Base-by-base conservation (phyloP, 2,797 vertebrate genomes). In the Chelonia mydas region DNA sequence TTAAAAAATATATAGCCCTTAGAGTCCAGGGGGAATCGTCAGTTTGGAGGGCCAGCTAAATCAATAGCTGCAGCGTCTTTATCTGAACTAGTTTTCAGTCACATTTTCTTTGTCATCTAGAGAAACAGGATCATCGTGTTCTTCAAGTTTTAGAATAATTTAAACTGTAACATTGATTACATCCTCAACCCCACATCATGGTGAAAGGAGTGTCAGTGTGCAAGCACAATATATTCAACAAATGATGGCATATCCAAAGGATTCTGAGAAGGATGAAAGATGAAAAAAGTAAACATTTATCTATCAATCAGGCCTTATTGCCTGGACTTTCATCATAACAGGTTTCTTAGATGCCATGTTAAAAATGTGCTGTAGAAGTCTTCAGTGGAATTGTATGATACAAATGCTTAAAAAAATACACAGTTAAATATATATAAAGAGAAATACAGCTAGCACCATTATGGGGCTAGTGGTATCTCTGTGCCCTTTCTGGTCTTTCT, bases 241-340 rank as follows among this genome's bases (percentile, higher is more conserved):
- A 87, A 82, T 78, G 77, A 8, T 25, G 13, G 41, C n/a, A 80
- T 59, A 55, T 74, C 77, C 41, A 25, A 84, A 77, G 86, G 93
- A 89, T 31, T 78, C 89, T 13, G 0, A 72, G 49, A 55, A 0
- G 3, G 15, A 72, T 90, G 84, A 93, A 76, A 68, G 37, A 86
- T 7, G 25, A 5, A 15, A 85, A 88, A 92, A 74, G n/a, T 31
- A 89, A 90, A 87, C 41, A 51, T 95, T 96, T 92, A 65, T 83
- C 68, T 88, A 2, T 89, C 76, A 81, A 0, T n/a, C 76, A 37
- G 92, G n/a, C 81, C 86, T 68, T 83, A 41, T 41, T 87, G 27
- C n/a, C 54, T 93, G 93, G 94, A 83, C 80, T 74, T 11, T 88
- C 80, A 28, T 1, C 0, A 13, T 33, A 55, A 47, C 31, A 65